These are phyloP conservation scores for Tenthredo mesomela DNA, from an alignment of 2,888 invertebrate genomes.

Conservation along the genomic window DNA sequence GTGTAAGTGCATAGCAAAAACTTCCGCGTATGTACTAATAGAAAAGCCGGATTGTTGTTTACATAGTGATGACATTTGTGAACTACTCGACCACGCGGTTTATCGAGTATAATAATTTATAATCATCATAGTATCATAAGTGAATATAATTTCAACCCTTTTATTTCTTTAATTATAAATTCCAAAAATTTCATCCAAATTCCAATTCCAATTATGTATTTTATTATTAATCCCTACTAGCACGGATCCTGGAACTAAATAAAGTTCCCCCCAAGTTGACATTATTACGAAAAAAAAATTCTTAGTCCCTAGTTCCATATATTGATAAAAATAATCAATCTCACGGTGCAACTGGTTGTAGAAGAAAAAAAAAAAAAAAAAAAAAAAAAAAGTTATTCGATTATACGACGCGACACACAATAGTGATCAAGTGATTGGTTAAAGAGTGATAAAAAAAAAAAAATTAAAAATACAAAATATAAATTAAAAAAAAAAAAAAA, in stretches of 20 bases:
- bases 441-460: conserved; percentile 10
- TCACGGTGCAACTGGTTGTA: background rate
- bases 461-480: too few species aligned
- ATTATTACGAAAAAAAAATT: background rate
- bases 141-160: background rate
- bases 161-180: background rate
- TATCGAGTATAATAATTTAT: too few species aligned
- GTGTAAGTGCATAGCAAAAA: background rate
- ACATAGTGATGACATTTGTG: conserved; percentile 15
- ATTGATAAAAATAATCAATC: background rate
- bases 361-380: background rate
- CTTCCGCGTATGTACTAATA: background rate
- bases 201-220: too few species aligned
- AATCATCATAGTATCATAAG: too few species aligned
- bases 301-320: background rate
- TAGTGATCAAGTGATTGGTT: conserved; percentile 25
- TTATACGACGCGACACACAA: background rate
- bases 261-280: background rate
- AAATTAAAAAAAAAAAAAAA: conserved; percentile 19
- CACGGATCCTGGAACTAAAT: background rate
- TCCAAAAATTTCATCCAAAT: background rate
- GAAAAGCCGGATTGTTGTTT: background rate
- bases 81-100: background rate
- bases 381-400: background rate
- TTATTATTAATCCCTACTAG: background rate